Conservation (phyloP, 2,797 vertebrate species). For the Coregonus suidteri region DNA sequence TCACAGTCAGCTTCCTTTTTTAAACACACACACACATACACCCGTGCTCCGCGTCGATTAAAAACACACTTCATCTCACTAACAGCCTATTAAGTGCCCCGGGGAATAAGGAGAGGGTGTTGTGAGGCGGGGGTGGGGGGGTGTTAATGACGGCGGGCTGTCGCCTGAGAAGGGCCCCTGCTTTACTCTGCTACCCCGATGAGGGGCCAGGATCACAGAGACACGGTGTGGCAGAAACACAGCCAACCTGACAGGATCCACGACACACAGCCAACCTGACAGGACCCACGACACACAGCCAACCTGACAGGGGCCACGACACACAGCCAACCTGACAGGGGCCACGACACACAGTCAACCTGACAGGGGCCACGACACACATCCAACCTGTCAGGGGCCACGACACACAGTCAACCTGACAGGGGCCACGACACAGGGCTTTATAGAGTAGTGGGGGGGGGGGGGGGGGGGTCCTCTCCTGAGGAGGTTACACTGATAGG, state of each 20-base stretch:
- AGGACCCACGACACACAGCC: too few species aligned
- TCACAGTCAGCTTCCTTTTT: slow-evolving; percentile 68
- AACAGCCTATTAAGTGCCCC: slow-evolving; percentile 71
- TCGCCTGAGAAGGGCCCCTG: slow-evolving; percentile 36
- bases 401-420: too few species aligned
- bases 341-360: too few species aligned
- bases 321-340: too few species aligned
- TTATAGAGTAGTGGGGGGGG: slow-evolving; percentile 12
- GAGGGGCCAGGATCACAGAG: slow-evolving; percentile 16
- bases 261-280: too few species aligned
- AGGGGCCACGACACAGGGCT: too few species aligned
- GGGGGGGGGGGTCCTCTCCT: neutral
- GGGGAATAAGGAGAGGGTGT: slow-evolving; percentile 57
- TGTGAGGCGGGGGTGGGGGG: slow-evolving; percentile 60
- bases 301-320: too few species aligned
- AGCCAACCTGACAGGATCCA: neutral
- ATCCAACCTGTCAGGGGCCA: too few species aligned
- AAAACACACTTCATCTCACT: slow-evolving; percentile 73
- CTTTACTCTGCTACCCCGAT: too few species aligned
- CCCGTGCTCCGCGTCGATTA: slow-evolving; percentile 53
- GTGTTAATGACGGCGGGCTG: slow-evolving; percentile 65
- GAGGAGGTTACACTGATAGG: slow-evolving; percentile 7
- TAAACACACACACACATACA: slow-evolving; percentile 51
- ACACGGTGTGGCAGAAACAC: neutral
- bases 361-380: too few species aligned